Evolutionary conservation across 1,140 invertebrate species (phyloP).

Genomic region (Drosophila subobscura): DNA sequence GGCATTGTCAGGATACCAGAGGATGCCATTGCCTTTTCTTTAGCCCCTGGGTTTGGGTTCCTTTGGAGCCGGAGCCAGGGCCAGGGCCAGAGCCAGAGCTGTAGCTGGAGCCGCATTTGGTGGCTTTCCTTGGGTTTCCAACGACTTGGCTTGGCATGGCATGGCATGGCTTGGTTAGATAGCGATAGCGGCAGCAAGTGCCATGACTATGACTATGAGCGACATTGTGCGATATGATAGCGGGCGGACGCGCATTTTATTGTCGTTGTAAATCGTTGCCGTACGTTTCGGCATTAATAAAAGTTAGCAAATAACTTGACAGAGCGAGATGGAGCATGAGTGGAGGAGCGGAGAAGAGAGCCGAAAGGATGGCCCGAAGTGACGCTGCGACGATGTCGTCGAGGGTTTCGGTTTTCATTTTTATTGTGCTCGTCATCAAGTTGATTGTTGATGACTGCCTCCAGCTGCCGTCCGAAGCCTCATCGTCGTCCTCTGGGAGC

Average conservation of each 20-base stretch:
- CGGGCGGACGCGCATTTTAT: slow-evolving; percentile 73
- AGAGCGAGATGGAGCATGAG: slow-evolving; percentile 44
- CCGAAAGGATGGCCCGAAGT: slow-evolving; percentile 37
- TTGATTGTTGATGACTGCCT: slow-evolving; percentile 81
- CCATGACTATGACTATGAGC: slow-evolving; percentile 78
- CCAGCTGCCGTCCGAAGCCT: slow-evolving; percentile 20
- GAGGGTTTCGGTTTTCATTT: slow-evolving; percentile 76
- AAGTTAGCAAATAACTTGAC: slow-evolving; percentile 82
- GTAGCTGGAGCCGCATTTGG: slow-evolving; percentile 1
- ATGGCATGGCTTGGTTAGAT: slow-evolving; percentile 62
- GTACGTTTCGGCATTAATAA: slow-evolving; percentile 82
- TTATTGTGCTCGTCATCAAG: slow-evolving; percentile 81
- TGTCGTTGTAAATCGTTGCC: slow-evolving; percentile 82
- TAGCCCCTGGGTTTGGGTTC: slow-evolving; percentile 29
- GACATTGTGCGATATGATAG: slow-evolving; percentile 80
- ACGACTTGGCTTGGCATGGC: slow-evolving; percentile 7
- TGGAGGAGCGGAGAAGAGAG: background rate
- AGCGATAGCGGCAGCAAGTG: slow-evolving; percentile 64
- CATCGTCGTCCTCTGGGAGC: slow-evolving; percentile 33
- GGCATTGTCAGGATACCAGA: slow-evolving; percentile 69
- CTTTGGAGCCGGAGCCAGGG: slow-evolving; percentile 19
- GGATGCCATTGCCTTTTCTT: slow-evolving; percentile 46
- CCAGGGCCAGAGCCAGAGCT: background rate
- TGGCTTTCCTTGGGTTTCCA: slow-evolving; percentile 22
- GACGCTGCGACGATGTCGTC: slow-evolving; percentile 7